Percentiles rank a stretch among this genome's conserved stretches.
These are phyloP conservation scores for Ernsta delagoae DNA, from an alignment of 2,888 invertebrate species.

Conservation along the genomic window DNA sequence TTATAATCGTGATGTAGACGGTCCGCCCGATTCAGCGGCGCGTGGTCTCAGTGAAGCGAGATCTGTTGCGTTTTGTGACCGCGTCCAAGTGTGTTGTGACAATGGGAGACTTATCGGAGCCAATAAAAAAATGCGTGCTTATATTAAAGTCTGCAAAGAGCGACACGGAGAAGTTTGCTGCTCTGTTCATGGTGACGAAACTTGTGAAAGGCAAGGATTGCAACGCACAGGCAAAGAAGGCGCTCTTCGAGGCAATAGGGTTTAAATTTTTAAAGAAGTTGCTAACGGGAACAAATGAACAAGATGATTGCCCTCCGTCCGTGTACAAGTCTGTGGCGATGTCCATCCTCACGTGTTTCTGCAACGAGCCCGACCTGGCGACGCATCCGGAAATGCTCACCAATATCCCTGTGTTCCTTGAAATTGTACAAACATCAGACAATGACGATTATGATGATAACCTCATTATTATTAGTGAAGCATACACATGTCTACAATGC, in stretches of 20 bases:
- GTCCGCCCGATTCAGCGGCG: constrained; percentile 53
- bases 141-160: constrained; percentile 91
- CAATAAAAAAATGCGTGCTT: constrained; percentile 93
- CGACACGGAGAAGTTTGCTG: constrained; percentile 96
- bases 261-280: constrained; percentile 93
- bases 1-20: constrained; percentile 83
- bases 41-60: constrained; percentile 74
- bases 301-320: constrained; percentile 94
- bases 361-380: constrained; percentile 91
- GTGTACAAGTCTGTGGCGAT: constrained; percentile 96
- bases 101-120: constrained; percentile 89
- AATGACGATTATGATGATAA: constrained; percentile 94
- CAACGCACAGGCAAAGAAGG: constrained; percentile 89
- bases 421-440: constrained; percentile 93
- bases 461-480: constrained; percentile 93
- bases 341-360: constrained; percentile 94
- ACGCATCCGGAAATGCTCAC: constrained; percentile 93
- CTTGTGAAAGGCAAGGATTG: constrained; percentile 94
- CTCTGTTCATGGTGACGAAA: constrained; percentile 96
- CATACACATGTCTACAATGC: constrained; percentile 92
- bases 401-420: constrained; percentile 92
- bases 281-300: constrained; percentile 89
- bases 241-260: constrained; percentile 95
- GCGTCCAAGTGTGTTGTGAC: constrained; percentile 67
- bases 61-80: constrained; percentile 74